Conservation (phyloP, 2,888 invertebrate species). For the Entomobrya proxima region DNA sequence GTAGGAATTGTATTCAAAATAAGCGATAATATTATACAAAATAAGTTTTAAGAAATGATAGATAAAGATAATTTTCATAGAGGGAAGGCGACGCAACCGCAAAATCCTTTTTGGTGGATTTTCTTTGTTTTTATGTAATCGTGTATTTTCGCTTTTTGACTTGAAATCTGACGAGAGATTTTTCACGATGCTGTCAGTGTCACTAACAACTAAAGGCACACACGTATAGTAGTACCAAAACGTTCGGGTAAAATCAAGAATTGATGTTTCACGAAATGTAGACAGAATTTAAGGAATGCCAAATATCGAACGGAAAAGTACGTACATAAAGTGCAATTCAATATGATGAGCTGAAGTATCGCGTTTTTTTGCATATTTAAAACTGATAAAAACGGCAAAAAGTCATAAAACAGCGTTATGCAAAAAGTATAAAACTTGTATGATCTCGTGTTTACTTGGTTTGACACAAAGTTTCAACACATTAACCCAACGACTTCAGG, state of each 20-base stretch:
- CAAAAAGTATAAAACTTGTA: not conserved
- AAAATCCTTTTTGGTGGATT: slow-evolving; percentile 16
- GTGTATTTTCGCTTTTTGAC: not conserved
- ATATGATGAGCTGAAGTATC: too few species aligned
- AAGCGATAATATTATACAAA: not conserved
- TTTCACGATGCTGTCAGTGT: not conserved
- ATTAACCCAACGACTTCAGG: not conserved
- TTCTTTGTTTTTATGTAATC: not conserved
- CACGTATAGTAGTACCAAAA: too few species aligned
- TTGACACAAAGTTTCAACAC: not conserved
- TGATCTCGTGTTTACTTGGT: too few species aligned
- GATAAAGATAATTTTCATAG: slow-evolving; percentile 10
- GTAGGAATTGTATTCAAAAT: not conserved
- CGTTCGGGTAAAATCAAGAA: too few species aligned
- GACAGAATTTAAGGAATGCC: too few species aligned
- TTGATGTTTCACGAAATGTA: too few species aligned
- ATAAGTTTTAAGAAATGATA: not conserved
- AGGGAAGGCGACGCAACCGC: slow-evolving; percentile 25
- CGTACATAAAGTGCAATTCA: too few species aligned
- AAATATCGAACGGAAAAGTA: too few species aligned
- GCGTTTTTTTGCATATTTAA: too few species aligned
- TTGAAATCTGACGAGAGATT: not conserved
- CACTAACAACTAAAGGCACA: too few species aligned
- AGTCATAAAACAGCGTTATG: too few species aligned
- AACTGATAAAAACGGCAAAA: too few species aligned